A percentile compares a stretch with the other conserved stretches of the same genome.
phyloP scores from a whole-genome alignment of 2,113 vertebrate genomes.

The Apodemus speciosus region DNA sequence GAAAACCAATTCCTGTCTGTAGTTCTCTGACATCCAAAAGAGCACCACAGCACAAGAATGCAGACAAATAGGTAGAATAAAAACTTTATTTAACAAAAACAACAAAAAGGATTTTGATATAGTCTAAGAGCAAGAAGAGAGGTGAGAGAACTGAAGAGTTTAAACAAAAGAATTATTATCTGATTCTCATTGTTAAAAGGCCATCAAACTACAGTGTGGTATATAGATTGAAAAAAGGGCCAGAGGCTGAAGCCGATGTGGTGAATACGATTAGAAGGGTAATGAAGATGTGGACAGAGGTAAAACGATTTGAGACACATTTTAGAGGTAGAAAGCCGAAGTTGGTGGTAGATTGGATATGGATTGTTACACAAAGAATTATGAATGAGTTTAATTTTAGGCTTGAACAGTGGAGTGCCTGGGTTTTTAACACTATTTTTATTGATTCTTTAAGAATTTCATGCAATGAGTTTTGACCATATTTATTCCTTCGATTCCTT shows the following conservation, averaged over 20 bases:
- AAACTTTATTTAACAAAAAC: background rate
- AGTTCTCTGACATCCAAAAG: background rate
- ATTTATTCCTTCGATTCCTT: background rate
- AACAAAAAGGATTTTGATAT: background rate
- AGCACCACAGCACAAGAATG: background rate
- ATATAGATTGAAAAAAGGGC: background rate
- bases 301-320: background rate
- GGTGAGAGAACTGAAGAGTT: background rate
- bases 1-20: background rate
- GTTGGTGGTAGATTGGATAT: background rate
- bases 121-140: background rate
- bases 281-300: conserved; percentile 4
- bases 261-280: background rate
- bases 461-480: background rate
- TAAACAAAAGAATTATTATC: conserved; percentile 2
- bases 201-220: background rate
- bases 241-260: background rate
- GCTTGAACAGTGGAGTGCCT: background rate
- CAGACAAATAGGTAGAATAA: background rate
- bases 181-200: conserved; percentile 16
- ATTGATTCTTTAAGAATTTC: background rate
- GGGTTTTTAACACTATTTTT: background rate
- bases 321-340: conserved; percentile 48
- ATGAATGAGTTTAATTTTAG: background rate
- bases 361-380: background rate